These are phyloP conservation scores for chimpanzee (Pan troglodytes) DNA, from an alignment of 2,113 vertebrate species.

Conservation along the genomic window NHGRI_mPanTro3-v2.1_pri NC_086016.1:29332501-29333000, in stretches of 20 bases:
- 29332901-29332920: background rate
- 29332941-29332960: background rate
- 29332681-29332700: background rate
- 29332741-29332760: background rate
- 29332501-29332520: background rate
- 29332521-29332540: background rate
- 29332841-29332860: background rate
- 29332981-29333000: too few species aligned
- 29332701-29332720: background rate
- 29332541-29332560: background rate
- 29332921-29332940: background rate
- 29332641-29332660: background rate
- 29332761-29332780: background rate
- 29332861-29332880: background rate
- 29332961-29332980: background rate
- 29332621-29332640: background rate
- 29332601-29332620: background rate
- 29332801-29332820: background rate
- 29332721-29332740: background rate
- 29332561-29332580: fast-evolving
- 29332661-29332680: background rate
- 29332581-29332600: fast-evolving
- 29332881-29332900: background rate
- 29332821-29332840: background rate
- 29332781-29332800: background rate